Base-by-base conservation (phyloP, 2,113 vertebrate genomes). In the Panthera tigris region DNA sequence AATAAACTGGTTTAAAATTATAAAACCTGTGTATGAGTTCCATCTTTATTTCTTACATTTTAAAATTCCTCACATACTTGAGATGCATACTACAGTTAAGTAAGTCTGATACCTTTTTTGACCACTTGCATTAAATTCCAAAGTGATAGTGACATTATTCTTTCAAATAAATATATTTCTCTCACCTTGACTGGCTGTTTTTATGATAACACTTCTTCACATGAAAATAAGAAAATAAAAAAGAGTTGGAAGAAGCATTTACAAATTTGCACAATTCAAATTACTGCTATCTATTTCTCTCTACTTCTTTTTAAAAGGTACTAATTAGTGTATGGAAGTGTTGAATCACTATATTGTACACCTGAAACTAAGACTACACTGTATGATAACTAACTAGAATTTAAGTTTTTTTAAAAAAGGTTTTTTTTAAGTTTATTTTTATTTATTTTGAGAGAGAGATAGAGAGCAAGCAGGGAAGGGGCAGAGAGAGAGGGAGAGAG, bases 1-100 rank as follows among this genome's bases (percentile, higher is more conserved):
- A 95, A 95, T 90, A 73, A n/a, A 79, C 36, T 91, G 19, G 0
- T 74, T 97, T 93, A 83, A 84, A 74, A 84, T 57, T 61, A 63
- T n/a, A 94, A 85, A 71, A 50, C 27, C 27, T 80, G 3, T 74
- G 0, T 31, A 3, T 68, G 57, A 2, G 13, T 78, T 91, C 76
- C 8, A 1, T 21, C 16, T 91, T 96, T 89, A 52, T 61, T 74
- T 92, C 73, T 80, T 89, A 48, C 33, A 23, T 36, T 93, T 81
- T 55, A 25, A 83, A 71, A 45, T 61, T 5, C 3, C 39, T 66
- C 4, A 3, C 9, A 33, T 81, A 50, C 61, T 84, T 65, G 66
- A 89, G 41, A 63, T 71, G 2, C 1, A 63, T 7, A 36, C 41
- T 52, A 21, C 1, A 66, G 16, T 50, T 73, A 61, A 57, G 69